Evolutionary conservation across 2,113 vertebrate species (phyloP).

Genomic region (Centrocercus urophasianus): DNA sequence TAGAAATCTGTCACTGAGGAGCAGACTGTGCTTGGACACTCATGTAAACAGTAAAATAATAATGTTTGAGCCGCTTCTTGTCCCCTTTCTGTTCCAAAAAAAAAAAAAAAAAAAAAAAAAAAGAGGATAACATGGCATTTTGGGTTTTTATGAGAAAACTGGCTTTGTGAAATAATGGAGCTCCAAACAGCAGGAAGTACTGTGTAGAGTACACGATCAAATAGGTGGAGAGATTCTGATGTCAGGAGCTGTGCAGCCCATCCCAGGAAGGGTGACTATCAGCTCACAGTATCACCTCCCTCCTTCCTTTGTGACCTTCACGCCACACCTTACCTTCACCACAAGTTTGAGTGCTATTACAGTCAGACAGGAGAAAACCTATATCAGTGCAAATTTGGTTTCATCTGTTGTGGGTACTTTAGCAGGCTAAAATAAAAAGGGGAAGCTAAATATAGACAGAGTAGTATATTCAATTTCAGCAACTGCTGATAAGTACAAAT

Average conservation of each 20-base stretch:
- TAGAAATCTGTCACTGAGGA: background rate
- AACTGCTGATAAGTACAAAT: background rate
- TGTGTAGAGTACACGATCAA: accelerated
- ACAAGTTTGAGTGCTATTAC: accelerated
- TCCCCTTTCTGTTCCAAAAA: background rate
- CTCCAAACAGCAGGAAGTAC: background rate
- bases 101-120: background rate
- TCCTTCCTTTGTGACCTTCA: background rate
- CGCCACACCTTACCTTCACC: accelerated
- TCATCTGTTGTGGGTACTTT: background rate
- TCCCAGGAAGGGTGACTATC: background rate
- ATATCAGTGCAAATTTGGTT: accelerated
- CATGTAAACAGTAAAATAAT: background rate
- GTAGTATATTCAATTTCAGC: background rate
- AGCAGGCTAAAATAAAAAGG: background rate
- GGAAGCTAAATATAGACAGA: background rate
- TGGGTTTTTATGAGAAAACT: background rate
- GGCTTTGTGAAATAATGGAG: background rate
- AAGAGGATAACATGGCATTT: background rate
- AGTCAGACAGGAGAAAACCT: background rate
- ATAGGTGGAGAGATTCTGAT: background rate
- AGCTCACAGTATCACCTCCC: accelerated
- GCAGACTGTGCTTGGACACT: background rate
- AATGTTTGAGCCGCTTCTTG: background rate
- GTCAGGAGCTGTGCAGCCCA: background rate